Evolutionary conservation across 2,113 vertebrate species (phyloP).

Genomic region (Ophiodon elongatus): DNA sequence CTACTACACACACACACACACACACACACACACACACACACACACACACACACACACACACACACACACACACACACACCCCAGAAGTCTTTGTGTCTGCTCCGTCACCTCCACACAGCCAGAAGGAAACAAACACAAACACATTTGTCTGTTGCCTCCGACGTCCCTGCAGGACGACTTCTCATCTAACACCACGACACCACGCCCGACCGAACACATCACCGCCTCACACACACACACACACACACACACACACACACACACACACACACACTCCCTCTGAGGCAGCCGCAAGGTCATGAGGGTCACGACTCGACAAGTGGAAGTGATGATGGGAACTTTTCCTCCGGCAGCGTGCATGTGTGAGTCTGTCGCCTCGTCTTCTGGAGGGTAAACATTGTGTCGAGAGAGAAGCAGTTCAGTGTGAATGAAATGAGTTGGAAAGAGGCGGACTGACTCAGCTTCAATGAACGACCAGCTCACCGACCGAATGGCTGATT

Average conservation of each 20-base stretch:
- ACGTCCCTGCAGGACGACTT: constrained; percentile 45
- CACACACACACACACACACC: constrained; percentile 1
- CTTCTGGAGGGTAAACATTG: constrained; percentile 6
- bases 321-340: constrained; percentile 57
- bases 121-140: constrained; percentile 5
- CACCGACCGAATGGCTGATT: neutral
- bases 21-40: constrained; percentile 14
- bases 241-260: constrained; percentile 8
- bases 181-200: constrained; percentile 54
- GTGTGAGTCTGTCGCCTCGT: neutral
- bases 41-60: constrained; percentile 12
- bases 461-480: too few species aligned
- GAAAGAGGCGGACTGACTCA: too few species aligned
- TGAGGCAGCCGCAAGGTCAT: constrained; percentile 40
- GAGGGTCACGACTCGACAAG: constrained; percentile 54
- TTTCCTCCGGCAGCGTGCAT: constrained; percentile 12
- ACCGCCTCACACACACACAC: constrained; percentile 22
- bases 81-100: neutral
- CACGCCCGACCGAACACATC: constrained; percentile 28
- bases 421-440: too few species aligned
- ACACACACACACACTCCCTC: constrained; percentile 11
- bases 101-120: too few species aligned
- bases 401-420: too few species aligned
- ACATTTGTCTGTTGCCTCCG: constrained; percentile 7
- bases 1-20: too few species aligned